phyloP scores from a whole-genome alignment of 2,113 vertebrate genomes.

The Onychostruthus taczanowskii region DNA sequence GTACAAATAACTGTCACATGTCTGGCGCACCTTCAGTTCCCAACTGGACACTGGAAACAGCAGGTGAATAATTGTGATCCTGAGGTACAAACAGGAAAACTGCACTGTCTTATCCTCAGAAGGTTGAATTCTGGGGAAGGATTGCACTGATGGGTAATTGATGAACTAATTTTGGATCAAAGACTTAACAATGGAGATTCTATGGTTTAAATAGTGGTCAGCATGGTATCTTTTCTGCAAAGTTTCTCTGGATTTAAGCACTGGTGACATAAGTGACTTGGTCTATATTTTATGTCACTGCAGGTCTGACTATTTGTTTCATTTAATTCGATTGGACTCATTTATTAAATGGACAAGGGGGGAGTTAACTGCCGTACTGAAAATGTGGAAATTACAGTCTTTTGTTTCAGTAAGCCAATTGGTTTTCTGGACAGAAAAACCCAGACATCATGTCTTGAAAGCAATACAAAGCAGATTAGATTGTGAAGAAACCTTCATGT shows the following conservation, averaged over 20 bases:
- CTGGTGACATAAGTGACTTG: neutral
- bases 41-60: neutral
- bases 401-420: conserved; percentile 67
- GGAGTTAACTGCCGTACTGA: conserved; percentile 20
- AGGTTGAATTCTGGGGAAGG: neutral
- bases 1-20: neutral
- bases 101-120: neutral
- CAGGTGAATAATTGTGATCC: neutral
- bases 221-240: neutral
- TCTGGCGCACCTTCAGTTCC: neutral
- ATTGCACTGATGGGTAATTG: neutral
- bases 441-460: conserved; percentile 35
- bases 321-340: conserved; percentile 8
- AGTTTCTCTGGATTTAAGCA: neutral
- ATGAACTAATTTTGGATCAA: neutral
- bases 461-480: conserved; percentile 37
- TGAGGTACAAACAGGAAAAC: neutral
- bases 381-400: conserved; percentile 58
- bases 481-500: conserved; percentile 28
- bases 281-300: neutral
- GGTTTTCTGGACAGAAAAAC: conserved; percentile 53
- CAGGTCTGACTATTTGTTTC: conserved; percentile 2
- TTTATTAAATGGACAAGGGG: conserved; percentile 19
- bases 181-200: neutral
- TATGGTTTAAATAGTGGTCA: neutral